Evolutionary conservation across 2,888 invertebrate genomes (phyloP).

Genomic region (Cantharis lateralis): DNA sequence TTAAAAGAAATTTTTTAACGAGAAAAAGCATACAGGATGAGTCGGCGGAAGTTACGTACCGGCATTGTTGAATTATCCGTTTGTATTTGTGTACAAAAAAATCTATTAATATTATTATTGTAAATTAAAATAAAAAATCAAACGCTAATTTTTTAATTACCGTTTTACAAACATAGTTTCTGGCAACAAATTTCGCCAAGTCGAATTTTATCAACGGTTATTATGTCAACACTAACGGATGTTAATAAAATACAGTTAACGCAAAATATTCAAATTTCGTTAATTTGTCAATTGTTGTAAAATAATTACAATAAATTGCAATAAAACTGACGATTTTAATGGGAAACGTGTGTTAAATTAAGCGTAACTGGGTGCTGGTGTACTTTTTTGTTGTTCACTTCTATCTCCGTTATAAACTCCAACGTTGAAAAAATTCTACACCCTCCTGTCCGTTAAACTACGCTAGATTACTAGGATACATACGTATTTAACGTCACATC

Average conservation of each 20-base stretch:
- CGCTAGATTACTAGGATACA: no score
- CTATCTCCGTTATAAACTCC: neutral
- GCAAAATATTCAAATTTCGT: neutral
- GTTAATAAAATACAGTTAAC: neutral
- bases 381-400: neutral
- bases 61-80: neutral
- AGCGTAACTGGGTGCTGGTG: neutral
- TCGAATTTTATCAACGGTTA: neutral
- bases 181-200: neutral
- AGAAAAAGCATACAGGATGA: neutral
- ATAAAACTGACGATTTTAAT: neutral
- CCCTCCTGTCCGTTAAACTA: no score
- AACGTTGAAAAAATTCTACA: no score
- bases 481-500: no score
- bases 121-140: neutral
- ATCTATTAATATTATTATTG: no score
- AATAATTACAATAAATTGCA: neutral
- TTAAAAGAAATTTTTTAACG: neutral
- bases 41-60: neutral
- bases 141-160: neutral
- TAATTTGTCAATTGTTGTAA: neutral
- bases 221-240: neutral
- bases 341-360: neutral
- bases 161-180: neutral
- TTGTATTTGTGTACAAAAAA: neutral